Evolutionary conservation across 2,113 vertebrate species (phyloP).

Genomic region (Phyllostomus hastatus): DNA sequence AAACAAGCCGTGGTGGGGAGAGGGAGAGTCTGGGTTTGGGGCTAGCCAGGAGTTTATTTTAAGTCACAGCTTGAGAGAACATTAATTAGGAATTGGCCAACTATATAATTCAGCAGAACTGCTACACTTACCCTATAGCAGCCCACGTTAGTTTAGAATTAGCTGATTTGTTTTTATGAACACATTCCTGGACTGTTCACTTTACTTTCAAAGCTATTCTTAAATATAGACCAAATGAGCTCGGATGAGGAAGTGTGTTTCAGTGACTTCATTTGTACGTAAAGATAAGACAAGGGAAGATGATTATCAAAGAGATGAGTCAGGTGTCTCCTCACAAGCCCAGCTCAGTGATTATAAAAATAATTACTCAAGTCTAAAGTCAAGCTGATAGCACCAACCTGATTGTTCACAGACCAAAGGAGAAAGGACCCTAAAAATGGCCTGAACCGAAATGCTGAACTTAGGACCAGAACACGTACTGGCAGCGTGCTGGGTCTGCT

Average conservation of each 20-base stretch:
- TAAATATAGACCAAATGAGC: not conserved
- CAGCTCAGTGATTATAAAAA: not conserved
- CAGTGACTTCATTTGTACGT: not conserved
- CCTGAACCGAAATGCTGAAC: not conserved
- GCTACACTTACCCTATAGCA: not conserved
- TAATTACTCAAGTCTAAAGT: not conserved
- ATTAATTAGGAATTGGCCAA: not conserved
- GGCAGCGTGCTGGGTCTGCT: not conserved
- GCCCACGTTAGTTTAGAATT: not conserved
- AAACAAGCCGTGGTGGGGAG: not conserved
- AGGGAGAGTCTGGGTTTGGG: not conserved
- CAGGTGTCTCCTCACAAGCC: not conserved
- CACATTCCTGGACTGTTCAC: not conserved
- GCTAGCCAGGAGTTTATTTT: not conserved
- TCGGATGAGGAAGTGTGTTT: not conserved
- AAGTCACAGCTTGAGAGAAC: not conserved
- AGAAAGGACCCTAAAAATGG: not conserved
- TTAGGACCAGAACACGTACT: not conserved
- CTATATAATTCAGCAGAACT: not conserved
- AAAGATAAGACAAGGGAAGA: not conserved
- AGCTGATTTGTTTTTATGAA: not conserved
- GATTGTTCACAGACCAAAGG: not conserved
- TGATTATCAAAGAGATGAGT: not conserved
- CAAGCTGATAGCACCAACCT: not conserved
- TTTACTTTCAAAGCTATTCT: not conserved